A percentile compares a stretch with the other conserved stretches of the same genome.
phyloP scores from a whole-genome alignment of 2,888 invertebrate genomes.

The Lagria hirta region DNA sequence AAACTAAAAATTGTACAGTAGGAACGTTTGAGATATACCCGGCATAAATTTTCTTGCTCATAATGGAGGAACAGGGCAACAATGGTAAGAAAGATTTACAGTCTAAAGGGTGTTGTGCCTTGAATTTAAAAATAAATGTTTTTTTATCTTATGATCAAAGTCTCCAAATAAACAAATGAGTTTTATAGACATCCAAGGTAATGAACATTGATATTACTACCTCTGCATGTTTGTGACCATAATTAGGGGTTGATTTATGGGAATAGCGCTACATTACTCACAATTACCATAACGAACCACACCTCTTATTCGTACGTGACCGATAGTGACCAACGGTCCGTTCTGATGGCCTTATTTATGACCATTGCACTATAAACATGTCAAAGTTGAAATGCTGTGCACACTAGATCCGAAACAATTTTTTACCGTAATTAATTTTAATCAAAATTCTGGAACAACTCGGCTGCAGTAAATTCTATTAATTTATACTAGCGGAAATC shows the following conservation, averaged over 20 bases:
- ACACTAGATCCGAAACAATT: too few relatives aligned
- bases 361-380: constrained; percentile 8
- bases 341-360: constrained; percentile 33
- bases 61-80: too few relatives aligned
- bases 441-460: background rate
- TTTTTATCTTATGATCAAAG: background rate
- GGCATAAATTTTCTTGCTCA: too few relatives aligned
- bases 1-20: too few relatives aligned
- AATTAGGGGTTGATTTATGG: constrained; percentile 53
- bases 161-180: background rate
- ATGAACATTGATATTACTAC: constrained; percentile 53
- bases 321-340: constrained; percentile 34
- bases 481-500: constrained; percentile 15
- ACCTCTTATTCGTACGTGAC: constrained; percentile 48
- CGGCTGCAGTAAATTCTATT: constrained; percentile 8
- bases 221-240: constrained; percentile 51
- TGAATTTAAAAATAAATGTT: too few relatives aligned
- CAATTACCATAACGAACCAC: constrained; percentile 53
- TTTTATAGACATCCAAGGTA: constrained; percentile 29
- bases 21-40: too few relatives aligned
- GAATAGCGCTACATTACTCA: constrained; percentile 51
- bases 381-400: too few relatives aligned
- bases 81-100: too few relatives aligned
- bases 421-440: too few relatives aligned
- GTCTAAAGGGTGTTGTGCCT: too few relatives aligned